Percentiles rank a stretch among this genome's conserved stretches.
Conservation (phyloP, 2,113 vertebrate genomes). For the Acrocephalus arundinaceus region DNA sequence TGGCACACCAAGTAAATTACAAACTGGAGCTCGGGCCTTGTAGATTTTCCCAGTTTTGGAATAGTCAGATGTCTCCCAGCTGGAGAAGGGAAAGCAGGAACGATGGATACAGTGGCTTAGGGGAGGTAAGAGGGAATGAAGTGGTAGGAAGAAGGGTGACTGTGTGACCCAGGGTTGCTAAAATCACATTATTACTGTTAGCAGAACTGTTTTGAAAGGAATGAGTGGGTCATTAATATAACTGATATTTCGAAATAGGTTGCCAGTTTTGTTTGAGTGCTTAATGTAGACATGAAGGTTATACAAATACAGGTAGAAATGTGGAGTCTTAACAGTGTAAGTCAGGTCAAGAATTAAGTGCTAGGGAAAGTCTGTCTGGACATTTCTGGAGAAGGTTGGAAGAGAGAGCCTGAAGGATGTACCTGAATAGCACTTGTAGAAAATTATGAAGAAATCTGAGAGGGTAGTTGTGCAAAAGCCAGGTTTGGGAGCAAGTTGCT, state of each 20-base stretch:
- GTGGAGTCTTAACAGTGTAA: background rate
- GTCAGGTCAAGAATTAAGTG: background rate
- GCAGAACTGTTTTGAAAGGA: background rate
- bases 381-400: background rate
- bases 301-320: background rate
- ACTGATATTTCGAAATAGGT: background rate
- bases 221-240: background rate
- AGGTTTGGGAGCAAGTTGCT: background rate
- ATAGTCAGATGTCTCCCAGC: background rate
- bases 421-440: background rate
- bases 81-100: background rate
- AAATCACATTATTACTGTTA: background rate
- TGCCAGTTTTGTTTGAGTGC: background rate
- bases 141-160: background rate
- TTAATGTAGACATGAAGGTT: background rate
- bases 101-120: background rate
- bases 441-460: background rate
- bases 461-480: background rate
- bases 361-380: background rate
- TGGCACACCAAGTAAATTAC: background rate
- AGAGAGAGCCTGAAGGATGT: background rate
- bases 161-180: background rate
- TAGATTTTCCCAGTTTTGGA: background rate
- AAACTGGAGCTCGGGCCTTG: background rate
- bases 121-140: background rate